Base-by-base conservation (phyloP, 2,797 vertebrate genomes). In the Melopsittacus undulatus region DNA sequence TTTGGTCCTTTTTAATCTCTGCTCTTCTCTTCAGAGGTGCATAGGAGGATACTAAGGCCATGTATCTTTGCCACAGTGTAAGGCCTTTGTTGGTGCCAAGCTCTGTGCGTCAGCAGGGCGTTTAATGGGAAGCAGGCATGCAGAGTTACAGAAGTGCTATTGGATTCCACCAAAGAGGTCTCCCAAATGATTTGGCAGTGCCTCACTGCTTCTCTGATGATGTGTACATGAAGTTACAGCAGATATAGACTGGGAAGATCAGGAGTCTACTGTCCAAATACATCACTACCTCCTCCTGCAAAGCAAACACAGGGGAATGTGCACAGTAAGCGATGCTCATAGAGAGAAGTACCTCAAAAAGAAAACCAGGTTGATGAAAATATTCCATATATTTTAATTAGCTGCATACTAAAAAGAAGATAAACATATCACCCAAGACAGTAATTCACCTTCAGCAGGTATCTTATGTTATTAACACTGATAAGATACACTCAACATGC, bases 171-270 rank as follows among this genome's bases (percentile, higher is more conserved):
- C 2, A 42, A 66, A 59, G 74, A 87, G 67, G 9, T 38, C 62
- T 87, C 97, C 97, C 13, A 67, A 13, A 27, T 48, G 67, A 27
- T 98, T 75, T 7, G 91, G 97, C 56, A 97, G 88, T 3, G 81
- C 98, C 12, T 98, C 95, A 1, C 91, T 68, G 8, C 83, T 98
- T 98, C 97, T 99, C 99, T 13, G 99, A 98, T 0, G 99, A 99
- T 0, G 99, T 99, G 94, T 99, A 99, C 85, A 99, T 97, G 98
- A 99, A 99, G 97, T 99, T 99, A 96, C 99, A 99, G 98, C 98
- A 99, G 95, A 99, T 98, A 15, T 99, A 99, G 19, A 99, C 98
- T 1, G 99, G 99, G 97, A 99, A 99, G 48, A 98, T 97, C 83
- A 99, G 97, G 92, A 99, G 97, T 2, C 99, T 98, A 83, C 99